Conservation (phyloP, 2,113 vertebrate genomes). For the Crotalus tigris region DNA sequence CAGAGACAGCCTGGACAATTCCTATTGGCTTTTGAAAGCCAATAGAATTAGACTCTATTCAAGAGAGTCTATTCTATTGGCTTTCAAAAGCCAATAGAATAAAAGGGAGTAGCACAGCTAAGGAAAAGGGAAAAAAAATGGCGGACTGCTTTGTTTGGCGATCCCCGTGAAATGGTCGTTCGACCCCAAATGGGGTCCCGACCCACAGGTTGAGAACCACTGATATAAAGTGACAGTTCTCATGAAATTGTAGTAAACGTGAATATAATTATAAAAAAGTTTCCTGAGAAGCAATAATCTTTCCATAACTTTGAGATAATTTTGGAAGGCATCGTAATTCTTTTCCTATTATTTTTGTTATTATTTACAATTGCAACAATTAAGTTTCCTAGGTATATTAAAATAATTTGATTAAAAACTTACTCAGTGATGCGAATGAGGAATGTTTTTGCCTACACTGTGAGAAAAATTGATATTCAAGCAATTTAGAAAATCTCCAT, state of each 20-base stretch:
- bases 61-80: too few relatives aligned
- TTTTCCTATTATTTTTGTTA: neutral
- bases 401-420: neutral
- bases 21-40: too few relatives aligned
- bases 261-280: neutral
- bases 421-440: neutral
- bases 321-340: neutral
- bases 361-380: neutral
- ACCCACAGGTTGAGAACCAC: too few relatives aligned
- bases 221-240: neutral
- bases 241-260: slow-evolving; percentile 11
- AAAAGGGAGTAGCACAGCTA: too few relatives aligned
- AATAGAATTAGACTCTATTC: too few relatives aligned
- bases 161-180: too few relatives aligned
- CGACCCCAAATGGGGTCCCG: too few relatives aligned
- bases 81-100: too few relatives aligned
- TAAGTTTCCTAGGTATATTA: neutral
- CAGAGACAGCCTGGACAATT: too few relatives aligned
- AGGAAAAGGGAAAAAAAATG: too few relatives aligned
- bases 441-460: neutral
- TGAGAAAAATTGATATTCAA: neutral
- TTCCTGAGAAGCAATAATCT: slow-evolving; percentile 8
- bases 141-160: too few relatives aligned
- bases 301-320: neutral
- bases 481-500: neutral